These are phyloP conservation scores for Hylomyscus alleni DNA, from an alignment of 2,797 vertebrate genomes.

Conservation along the genomic window DNA sequence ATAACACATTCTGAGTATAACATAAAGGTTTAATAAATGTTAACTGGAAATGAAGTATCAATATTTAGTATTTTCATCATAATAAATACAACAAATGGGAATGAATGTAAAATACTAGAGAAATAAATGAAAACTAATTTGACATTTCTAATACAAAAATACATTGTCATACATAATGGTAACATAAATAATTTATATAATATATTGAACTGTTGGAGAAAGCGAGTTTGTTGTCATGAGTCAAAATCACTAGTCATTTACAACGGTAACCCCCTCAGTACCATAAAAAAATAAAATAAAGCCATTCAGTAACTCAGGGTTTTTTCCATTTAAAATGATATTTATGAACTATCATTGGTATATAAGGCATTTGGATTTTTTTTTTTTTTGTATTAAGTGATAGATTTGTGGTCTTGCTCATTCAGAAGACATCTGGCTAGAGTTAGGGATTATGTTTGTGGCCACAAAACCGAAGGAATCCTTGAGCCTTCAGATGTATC, in stretches of 20 bases:
- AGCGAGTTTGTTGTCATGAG: constrained; percentile 25
- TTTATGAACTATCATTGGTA: constrained; percentile 59
- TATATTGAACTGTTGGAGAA: neutral
- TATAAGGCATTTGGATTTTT: constrained; percentile 51
- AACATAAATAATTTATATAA: constrained; percentile 44
- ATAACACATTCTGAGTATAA: neutral
- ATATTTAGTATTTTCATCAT: constrained; percentile 49
- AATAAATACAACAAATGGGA: constrained; percentile 21
- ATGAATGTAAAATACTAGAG: neutral
- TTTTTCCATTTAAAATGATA: constrained; percentile 64
- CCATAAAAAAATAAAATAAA: constrained; percentile 51
- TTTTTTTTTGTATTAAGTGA: constrained; percentile 50
- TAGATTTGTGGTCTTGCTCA: constrained; percentile 60
- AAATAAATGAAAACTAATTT: constrained; percentile 42
- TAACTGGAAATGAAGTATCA: neutral
- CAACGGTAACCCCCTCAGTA: constrained; percentile 1
- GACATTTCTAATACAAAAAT: neutral
- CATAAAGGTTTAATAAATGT: neutral
- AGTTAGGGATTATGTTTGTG: constrained; percentile 57
- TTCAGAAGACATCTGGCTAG: constrained; percentile 66
- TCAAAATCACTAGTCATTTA: constrained; percentile 42
- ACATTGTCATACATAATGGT: neutral
- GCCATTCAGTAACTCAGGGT: neutral
- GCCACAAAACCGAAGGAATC: constrained; percentile 43
- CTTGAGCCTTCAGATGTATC: neutral